Evolutionary conservation across 2,113 vertebrate genomes (phyloP), one percentile per base, ranked within the genome.

Genomic region (Gymnocephalus cernua): DNA sequence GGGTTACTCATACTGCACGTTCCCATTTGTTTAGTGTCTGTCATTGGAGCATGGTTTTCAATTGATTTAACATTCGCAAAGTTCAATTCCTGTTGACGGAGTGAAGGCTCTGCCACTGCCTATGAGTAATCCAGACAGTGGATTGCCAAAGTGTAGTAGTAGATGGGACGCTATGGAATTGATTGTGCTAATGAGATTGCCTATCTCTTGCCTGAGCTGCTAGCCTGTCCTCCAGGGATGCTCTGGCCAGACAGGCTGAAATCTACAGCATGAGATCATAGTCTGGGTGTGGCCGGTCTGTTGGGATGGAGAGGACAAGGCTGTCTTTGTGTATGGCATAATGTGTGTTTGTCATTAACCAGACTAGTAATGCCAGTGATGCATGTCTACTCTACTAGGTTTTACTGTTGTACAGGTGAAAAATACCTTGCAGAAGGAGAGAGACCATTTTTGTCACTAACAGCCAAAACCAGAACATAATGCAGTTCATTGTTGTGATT

Each of bases 241-340:
- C 84, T 80, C 66, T 35, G 74, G 77, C 81, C 76, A 91, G 90
- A 89, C 86, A 56, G 62, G 71, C 82, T 79, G 65, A 85, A 79
- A 84, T 82, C 85, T 88, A 70, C 64, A 80, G 89, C 67, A 91
- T 94, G 89, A 93, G 82, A 88, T 94, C 93, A 94, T 90, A 79
- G 82, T 80, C 64, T 84, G 93, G 92, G 93, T 89, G 93, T 92
- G 92, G 91, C 89, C 9, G 77, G 23, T 44, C 65, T 86, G 75
- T 35, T 70, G 45, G 59, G 80, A 83, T 85, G 71, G 74, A 80
- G 51, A 73, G 64, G 62, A 75, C 59, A 66, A 38, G 64, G 48
- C 56, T 77, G 15, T 84, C 73, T 90, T 54, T 90, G 80, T 84
- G 53, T 76, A n/a, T 58, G 41, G 35, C 45, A 50, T 18, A 54